phyloP scores from a whole-genome alignment of 2,888 invertebrate species.

The Parnassius mnemosyne region DNA sequence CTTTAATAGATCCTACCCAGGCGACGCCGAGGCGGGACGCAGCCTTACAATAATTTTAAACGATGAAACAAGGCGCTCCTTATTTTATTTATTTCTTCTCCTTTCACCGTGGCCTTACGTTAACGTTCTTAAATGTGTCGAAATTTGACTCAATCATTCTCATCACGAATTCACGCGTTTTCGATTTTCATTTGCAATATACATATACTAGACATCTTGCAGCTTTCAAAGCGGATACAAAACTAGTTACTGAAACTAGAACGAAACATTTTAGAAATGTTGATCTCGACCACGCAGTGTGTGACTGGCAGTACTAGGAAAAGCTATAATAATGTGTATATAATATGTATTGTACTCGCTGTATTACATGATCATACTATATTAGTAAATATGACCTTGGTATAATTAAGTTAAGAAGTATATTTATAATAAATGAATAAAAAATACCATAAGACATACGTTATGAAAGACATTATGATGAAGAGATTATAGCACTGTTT shows the following conservation, averaged over 20 bases:
- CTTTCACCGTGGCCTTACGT: constrained; percentile 1
- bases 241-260: constrained; percentile 25
- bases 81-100: not conserved
- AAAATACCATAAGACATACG: no score
- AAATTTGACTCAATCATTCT: constrained; percentile 8
- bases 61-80: not conserved
- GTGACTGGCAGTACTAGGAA: constrained; percentile 6
- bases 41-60: no score
- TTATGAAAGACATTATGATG: no score
- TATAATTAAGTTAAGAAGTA: not conserved
- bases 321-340: not conserved
- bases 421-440: no score
- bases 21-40: no score
- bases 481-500: no score
- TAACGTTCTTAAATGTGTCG: not conserved
- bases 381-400: constrained; percentile 2
- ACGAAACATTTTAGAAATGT: constrained; percentile 26
- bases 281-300: constrained; percentile 7
- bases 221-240: constrained; percentile 25
- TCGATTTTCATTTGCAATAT: constrained; percentile 17
- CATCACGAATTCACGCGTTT: constrained; percentile 16
- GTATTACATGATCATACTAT: not conserved
- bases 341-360: not conserved
- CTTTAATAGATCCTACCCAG: no score
- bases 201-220: not conserved